These are phyloP conservation scores for Siniperca chuatsi DNA, from an alignment of 2,113 vertebrate genomes.

Conservation along the genomic window DNA sequence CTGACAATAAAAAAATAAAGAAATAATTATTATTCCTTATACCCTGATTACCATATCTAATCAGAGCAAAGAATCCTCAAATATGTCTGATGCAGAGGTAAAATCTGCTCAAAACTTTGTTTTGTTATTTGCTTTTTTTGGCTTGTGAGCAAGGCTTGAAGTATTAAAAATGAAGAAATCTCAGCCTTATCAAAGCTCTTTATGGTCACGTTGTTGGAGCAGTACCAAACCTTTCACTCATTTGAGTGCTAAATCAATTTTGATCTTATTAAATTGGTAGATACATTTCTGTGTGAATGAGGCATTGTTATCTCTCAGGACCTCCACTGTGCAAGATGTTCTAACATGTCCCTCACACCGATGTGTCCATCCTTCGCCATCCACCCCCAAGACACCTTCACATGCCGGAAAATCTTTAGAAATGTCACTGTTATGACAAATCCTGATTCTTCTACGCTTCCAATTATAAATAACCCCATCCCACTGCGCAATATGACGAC, in stretches of 20 bases:
- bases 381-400: constrained; percentile 46
- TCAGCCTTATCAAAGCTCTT: background rate
- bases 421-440: constrained; percentile 68
- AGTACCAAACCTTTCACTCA: background rate
- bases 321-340: background rate
- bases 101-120: background rate
- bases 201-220: background rate
- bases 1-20: background rate
- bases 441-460: constrained; percentile 19
- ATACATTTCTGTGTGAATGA: background rate
- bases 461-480: constrained; percentile 55
- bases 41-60: too few relatives aligned
- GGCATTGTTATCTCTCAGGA: constrained; percentile 10
- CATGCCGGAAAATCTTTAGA: constrained; percentile 41
- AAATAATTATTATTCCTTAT: background rate
- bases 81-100: background rate
- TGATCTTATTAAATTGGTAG: background rate
- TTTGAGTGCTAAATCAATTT: background rate
- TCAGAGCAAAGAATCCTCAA: background rate
- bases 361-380: constrained; percentile 10
- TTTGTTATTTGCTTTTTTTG: background rate
- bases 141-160: background rate
- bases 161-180: background rate
- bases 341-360: constrained; percentile 30
- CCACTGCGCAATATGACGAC: constrained; percentile 28